These are phyloP conservation scores for Alethe castanea DNA, from an alignment of 2,113 vertebrate genomes.

Conservation along the genomic window DNA sequence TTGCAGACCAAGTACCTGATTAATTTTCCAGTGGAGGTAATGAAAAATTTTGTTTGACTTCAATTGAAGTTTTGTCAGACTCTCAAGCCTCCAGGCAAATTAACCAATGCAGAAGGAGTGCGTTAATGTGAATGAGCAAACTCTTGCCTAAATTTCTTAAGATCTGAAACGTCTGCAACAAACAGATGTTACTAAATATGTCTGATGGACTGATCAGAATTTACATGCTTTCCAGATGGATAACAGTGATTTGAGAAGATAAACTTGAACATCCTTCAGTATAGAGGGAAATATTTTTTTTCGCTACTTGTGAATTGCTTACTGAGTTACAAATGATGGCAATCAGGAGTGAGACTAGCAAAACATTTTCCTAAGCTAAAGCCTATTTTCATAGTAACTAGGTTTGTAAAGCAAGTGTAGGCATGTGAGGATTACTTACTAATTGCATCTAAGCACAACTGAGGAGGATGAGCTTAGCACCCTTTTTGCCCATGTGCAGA, in stretches of 20 bases:
- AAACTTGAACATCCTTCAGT: neutral
- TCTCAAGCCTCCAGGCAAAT: neutral
- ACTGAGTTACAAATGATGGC: neutral
- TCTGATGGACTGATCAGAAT: neutral
- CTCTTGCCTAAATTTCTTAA: neutral
- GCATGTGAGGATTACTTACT: neutral
- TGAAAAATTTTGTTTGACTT: conserved; percentile 22
- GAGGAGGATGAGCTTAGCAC: neutral
- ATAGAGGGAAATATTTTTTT: neutral
- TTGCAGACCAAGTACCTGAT: neutral
- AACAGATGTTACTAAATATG: neutral
- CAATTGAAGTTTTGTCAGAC: neutral
- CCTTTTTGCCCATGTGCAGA: neutral
- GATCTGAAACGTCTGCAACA: neutral
- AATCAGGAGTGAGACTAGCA: neutral
- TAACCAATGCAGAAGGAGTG: neutral
- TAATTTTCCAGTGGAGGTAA: neutral
- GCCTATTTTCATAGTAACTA: neutral
- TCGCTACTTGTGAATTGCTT: neutral
- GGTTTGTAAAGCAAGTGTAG: neutral
- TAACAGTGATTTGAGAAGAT: neutral
- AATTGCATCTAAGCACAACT: neutral
- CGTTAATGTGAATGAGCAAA: neutral
- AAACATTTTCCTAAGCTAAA: neutral
- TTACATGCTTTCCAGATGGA: neutral